These are phyloP conservation scores for Blennius ocellaris DNA, from an alignment of 2,113 vertebrate species.

Conservation along the genomic window DNA sequence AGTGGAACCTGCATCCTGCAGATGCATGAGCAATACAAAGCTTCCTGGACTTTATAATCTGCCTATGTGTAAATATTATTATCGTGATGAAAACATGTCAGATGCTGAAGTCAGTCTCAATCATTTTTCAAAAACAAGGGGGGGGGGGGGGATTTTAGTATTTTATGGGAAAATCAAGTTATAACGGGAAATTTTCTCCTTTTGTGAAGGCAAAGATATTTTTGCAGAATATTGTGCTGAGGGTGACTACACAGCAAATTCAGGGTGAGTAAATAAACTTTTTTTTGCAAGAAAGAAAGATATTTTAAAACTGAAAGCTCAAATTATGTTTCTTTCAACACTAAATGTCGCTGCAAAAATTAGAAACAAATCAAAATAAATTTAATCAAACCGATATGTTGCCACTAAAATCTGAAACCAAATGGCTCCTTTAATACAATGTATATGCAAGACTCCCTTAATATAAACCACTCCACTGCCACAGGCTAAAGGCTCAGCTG, in stretches of 20 bases:
- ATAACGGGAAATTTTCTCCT: too few relatives aligned
- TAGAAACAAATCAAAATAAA: too few relatives aligned
- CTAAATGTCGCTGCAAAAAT: neutral
- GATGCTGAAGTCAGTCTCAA: neutral
- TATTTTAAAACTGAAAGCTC: neutral
- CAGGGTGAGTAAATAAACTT: too few relatives aligned
- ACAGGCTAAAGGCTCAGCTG: constrained; percentile 60
- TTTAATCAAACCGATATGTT: constrained; percentile 32
- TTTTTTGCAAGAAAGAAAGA: neutral
- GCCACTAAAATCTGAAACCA: neutral
- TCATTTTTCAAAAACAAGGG: too few relatives aligned
- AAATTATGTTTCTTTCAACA: neutral
- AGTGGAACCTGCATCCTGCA: neutral
- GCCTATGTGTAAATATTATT: neutral
- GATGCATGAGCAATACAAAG: neutral
- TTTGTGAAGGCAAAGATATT: too few relatives aligned
- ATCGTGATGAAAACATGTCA: neutral
- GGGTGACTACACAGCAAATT: too few relatives aligned
- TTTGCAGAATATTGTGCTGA: too few relatives aligned
- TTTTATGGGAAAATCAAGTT: too few relatives aligned
- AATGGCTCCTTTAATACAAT: constrained; percentile 22
- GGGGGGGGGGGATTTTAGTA: too few relatives aligned
- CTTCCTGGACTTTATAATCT: neutral
- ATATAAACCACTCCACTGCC: constrained; percentile 72
- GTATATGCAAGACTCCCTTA: constrained; percentile 45